A percentile compares a stretch with the other conserved stretches of the same genome.
phyloP scores from a whole-genome alignment of 2,888 invertebrate species.

The Elmis aenea region DNA sequence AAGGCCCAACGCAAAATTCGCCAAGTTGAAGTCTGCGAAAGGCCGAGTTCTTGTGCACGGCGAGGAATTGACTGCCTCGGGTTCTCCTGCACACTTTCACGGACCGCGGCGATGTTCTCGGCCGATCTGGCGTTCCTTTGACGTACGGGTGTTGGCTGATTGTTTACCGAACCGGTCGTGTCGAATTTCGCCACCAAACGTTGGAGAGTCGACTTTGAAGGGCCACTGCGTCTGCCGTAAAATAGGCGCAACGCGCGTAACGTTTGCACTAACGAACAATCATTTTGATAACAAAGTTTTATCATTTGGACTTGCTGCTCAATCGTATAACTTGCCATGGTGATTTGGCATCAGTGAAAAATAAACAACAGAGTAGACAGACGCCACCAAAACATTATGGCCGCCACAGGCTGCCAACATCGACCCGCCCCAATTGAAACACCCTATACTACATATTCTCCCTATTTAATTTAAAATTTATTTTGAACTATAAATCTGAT shows the following conservation, averaged over 20 bases:
- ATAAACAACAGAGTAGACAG: too few species aligned
- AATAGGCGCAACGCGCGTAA: too few species aligned
- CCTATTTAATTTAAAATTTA: too few species aligned
- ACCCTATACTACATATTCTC: too few species aligned
- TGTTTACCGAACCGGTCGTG: slow-evolving; percentile 27
- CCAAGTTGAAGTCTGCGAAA: slow-evolving; percentile 31
- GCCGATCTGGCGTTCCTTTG: slow-evolving; percentile 16
- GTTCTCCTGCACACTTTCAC: slow-evolving; percentile 7
- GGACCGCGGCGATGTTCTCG: slow-evolving; percentile 12
- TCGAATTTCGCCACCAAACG: slow-evolving; percentile 29
- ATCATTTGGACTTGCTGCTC: slow-evolving; percentile 7
- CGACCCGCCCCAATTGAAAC: too few species aligned
- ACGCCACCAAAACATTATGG: too few species aligned
- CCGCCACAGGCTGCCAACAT: too few species aligned
- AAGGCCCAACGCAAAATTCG: slow-evolving; percentile 23
- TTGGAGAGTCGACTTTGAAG: slow-evolving; percentile 20
- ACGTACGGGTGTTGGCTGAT: slow-evolving; percentile 27
- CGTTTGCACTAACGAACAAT: slow-evolving; percentile 21
- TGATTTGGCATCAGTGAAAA: slow-evolving; percentile 4
- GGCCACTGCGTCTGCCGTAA: slow-evolving; percentile 17
- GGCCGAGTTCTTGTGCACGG: slow-evolving; percentile 22
- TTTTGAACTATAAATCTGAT: too few species aligned
- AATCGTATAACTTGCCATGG: slow-evolving; percentile 5
- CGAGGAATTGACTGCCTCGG: too few species aligned
- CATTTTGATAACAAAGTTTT: slow-evolving; percentile 22